Evolutionary conservation across 2,888 invertebrate genomes (phyloP), one percentile per base, ranked within the genome.

Genomic region (Amphipyra berbera): DNA sequence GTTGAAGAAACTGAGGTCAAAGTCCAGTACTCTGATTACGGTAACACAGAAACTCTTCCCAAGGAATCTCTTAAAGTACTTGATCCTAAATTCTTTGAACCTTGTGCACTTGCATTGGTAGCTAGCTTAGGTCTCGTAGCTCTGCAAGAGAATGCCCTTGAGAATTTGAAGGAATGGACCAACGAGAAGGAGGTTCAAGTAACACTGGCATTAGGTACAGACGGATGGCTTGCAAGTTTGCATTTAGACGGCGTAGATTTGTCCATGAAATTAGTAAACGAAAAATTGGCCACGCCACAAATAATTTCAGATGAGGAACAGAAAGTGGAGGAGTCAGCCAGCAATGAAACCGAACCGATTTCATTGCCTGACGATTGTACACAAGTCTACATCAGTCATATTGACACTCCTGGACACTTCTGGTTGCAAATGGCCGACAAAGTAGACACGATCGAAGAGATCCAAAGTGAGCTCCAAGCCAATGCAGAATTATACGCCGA

Each of bases 401-500:
- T 96, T n/a, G 97, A 97, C 82, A 96, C 96, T 46, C 97, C 97
- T 0, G 96, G 96, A 40, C 96, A 97, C 74, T 97, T 98, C 88
- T 98, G 97, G 95, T 90, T 97, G 10, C 97, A 97, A 83, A 93
- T 96, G 79, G 79, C 88, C 0, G 95, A 96, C 35, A 96, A 96
- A 57, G 78, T 95, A 0, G 90, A 95, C 0, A 92, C 91, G 2
- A 93, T 97, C 2, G 93, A 95, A 2, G 92, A 95, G 41, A 91
- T 97, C 0, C 97, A 97, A 79, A 95, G 95, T 0, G 95, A 96
- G 78, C 88, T 98, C 0, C 97, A 97, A 86, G 94, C 95, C 21
- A 92, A 95, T 8, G 95, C 96, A 0, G 84, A 88, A 0, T 86
- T 88, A 0, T 95, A 96, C 83, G 85, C 95, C 0, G 94, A 95